These are phyloP conservation scores for Micronycteris hirsuta DNA, from an alignment of 2,113 vertebrate species.

Conservation along the genomic window DNA sequence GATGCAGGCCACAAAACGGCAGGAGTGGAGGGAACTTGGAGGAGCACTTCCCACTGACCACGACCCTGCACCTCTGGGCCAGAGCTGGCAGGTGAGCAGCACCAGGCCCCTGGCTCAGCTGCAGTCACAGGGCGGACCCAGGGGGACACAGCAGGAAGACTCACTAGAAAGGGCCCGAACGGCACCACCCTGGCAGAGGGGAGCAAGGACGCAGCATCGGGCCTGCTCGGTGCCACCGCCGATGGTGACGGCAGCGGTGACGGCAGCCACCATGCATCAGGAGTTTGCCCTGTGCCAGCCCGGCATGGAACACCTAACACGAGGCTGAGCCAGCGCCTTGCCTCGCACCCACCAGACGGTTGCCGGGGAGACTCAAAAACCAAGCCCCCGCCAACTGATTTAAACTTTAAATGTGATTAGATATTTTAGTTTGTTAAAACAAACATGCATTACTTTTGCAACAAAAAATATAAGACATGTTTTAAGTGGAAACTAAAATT, in stretches of 20 bases:
- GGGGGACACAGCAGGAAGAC: not conserved
- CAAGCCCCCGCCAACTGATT: conserved; percentile 27
- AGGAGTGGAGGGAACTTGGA: not conserved
- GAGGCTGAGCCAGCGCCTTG: not conserved
- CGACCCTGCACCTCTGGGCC: not conserved
- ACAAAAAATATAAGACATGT: conserved; percentile 37
- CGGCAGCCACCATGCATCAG: not conserved
- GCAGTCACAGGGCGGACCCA: not conserved
- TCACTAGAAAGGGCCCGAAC: not conserved
- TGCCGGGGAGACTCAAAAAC: not conserved
- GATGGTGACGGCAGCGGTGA: fast-evolving
- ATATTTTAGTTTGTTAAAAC: conserved; percentile 50
- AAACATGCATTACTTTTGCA: not conserved
- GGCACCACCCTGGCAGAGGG: not conserved
- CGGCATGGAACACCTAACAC: not conserved
- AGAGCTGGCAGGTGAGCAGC: not conserved
- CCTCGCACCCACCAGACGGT: not conserved
- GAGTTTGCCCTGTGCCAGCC: not conserved
- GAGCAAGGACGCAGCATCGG: not conserved
- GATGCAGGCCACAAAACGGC: not conserved
- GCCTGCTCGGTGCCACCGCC: not conserved
- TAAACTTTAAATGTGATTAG: conserved; percentile 54
- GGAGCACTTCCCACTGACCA: too few relatives aligned
- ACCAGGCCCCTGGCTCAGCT: not conserved
- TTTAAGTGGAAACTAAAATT: not conserved